phyloP scores from a whole-genome alignment of 2,113 vertebrate genomes.

The Hippoglossus stenolepis region DNA sequence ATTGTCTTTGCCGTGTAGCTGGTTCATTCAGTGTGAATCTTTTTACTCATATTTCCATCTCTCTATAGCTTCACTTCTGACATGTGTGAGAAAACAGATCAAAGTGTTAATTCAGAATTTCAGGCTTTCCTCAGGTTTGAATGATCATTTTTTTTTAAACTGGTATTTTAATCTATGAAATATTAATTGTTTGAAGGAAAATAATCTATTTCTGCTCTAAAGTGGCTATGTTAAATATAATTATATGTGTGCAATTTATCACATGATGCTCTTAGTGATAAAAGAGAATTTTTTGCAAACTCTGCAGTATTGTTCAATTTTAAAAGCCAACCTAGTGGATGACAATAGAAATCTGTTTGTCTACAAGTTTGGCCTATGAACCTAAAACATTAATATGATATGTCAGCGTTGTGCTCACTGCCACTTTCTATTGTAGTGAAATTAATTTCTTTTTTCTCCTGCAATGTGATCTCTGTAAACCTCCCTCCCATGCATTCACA shows the following conservation, averaged over 20 bases:
- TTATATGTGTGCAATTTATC: background rate
- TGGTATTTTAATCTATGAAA: conserved; percentile 34
- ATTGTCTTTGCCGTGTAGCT: background rate
- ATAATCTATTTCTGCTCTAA: conserved; percentile 24
- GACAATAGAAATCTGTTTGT: too few relatives aligned
- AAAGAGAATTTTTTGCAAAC: too few relatives aligned
- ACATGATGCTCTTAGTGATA: too few relatives aligned
- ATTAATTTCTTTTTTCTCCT: background rate
- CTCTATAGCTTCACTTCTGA: conserved; percentile 16
- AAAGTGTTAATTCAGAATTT: conserved; percentile 16
- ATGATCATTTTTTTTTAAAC: background rate
- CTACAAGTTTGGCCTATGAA: too few relatives aligned
- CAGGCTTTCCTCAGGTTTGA: conserved; percentile 22
- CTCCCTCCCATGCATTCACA: background rate
- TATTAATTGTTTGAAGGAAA: conserved; percentile 13
- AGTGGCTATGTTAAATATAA: background rate
- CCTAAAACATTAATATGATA: too few relatives aligned
- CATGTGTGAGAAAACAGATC: conserved; percentile 2
- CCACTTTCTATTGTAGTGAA: too few relatives aligned
- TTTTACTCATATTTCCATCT: conserved; percentile 11
- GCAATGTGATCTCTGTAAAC: background rate
- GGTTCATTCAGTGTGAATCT: background rate
- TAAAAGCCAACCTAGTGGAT: too few relatives aligned
- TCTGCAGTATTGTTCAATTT: too few relatives aligned
- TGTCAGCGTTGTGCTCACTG: too few relatives aligned